These are phyloP conservation scores for Nemapogon koenigi DNA, from an alignment of 2,888 invertebrate species.

Conservation along the genomic window DNA sequence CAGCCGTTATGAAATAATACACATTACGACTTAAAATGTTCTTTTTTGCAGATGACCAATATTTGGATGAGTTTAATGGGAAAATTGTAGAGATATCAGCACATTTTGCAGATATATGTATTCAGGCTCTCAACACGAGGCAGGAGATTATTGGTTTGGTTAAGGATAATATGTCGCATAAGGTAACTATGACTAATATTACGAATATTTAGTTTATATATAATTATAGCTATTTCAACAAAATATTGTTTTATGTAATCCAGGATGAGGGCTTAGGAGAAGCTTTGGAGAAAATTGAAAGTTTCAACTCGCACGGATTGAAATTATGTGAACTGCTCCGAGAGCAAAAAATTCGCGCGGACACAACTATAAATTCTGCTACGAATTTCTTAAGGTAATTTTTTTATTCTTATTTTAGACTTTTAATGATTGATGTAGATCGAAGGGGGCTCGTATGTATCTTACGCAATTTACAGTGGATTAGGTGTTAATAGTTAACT, in stretches of 20 bases:
- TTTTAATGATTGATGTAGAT: too few relatives aligned
- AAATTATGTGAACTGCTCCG: constrained; percentile 41
- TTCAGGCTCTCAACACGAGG: constrained; percentile 43
- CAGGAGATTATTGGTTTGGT: constrained; percentile 55
- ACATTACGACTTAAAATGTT: too few relatives aligned
- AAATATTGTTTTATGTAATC: constrained; percentile 1
- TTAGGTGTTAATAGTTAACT: too few relatives aligned
- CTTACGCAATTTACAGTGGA: too few relatives aligned
- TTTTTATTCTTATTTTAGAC: not conserved
- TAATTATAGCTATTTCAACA: not conserved
- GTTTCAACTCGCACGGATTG: constrained; percentile 40
- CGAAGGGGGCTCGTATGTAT: too few relatives aligned
- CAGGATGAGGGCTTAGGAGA: constrained; percentile 28
- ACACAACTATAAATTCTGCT: constrained; percentile 32
- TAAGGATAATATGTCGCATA: constrained; percentile 28
- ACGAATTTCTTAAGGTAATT: constrained; percentile 39
- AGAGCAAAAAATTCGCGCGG: constrained; percentile 34
- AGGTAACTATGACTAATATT: not conserved
- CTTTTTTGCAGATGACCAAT: constrained; percentile 36
- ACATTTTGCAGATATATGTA: constrained; percentile 44
- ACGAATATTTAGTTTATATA: not conserved
- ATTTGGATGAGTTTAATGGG: constrained; percentile 31
- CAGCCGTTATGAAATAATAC: too few relatives aligned
- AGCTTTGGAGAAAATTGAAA: constrained; percentile 32
- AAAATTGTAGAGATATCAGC: constrained; percentile 35